phyloP scores from a whole-genome alignment of 2,797 vertebrate species.

The Falco novaeseelandiae region DNA sequence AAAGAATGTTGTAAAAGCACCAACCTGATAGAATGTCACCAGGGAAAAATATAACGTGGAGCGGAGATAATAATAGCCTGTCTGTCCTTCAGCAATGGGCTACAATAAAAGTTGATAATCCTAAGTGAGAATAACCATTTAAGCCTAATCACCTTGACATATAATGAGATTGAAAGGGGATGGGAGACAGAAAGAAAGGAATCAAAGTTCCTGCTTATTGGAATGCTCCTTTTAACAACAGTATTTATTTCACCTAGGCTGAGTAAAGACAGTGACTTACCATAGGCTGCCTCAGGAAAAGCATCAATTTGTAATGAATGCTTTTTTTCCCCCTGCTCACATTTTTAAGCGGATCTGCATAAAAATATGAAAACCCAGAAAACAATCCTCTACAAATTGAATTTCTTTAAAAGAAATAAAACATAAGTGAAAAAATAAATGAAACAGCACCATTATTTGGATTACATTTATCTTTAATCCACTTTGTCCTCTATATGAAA shows the following conservation, averaged over 20 bases:
- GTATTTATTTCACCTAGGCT: conserved; percentile 22
- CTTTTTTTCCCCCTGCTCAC: neutral
- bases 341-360: conserved; percentile 45
- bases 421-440: conserved; percentile 33
- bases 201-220: conserved; percentile 15
- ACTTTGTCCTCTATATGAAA: conserved; percentile 78
- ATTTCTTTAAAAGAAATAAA: conserved; percentile 62
- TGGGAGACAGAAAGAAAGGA: neutral
- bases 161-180: neutral
- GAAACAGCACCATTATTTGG: conserved; percentile 53
- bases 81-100: conserved; percentile 42
- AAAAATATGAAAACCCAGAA: conserved; percentile 4
- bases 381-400: conserved; percentile 56
- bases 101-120: conserved; percentile 29
- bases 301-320: conserved; percentile 22
- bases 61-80: conserved; percentile 28
- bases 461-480: conserved; percentile 74
- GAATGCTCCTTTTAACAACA: neutral
- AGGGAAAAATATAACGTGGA: conserved; percentile 24
- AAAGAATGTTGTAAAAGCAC: conserved; percentile 16
- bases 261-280: neutral
- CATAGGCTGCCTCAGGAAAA: conserved; percentile 2
- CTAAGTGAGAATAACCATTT: conserved; percentile 15
- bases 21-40: conserved; percentile 34
- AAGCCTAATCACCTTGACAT: conserved; percentile 29